Conservation (phyloP, 2,797 vertebrate genomes). For the Malacoctenus gilli region DNA sequence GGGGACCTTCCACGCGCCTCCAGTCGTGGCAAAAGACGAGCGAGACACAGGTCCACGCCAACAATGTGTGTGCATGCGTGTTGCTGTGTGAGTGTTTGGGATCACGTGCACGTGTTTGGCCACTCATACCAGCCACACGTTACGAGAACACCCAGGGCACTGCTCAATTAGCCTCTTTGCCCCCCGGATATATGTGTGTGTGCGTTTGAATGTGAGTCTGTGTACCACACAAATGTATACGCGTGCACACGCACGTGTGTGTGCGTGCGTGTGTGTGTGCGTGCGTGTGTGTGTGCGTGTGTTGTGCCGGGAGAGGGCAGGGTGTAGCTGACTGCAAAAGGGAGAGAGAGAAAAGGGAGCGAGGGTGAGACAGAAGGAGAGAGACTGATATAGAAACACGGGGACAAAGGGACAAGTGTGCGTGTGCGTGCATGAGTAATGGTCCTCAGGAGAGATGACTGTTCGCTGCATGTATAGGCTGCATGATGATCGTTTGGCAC, state of each 20-base stretch:
- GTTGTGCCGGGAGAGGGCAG: constrained; percentile 1
- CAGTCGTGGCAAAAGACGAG: constrained; percentile 7
- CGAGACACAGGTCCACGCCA: constrained; percentile 12
- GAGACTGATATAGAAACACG: constrained; percentile 27
- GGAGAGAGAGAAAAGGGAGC: constrained; percentile 1
- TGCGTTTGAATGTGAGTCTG: constrained; percentile 4
- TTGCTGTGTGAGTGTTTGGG: constrained; percentile 6
- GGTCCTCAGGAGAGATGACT: constrained; percentile 1
- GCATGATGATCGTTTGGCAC: constrained; percentile 7
- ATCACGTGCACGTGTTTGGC: constrained; percentile 33
- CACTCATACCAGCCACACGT: constrained; percentile 43
- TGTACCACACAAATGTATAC: neutral
- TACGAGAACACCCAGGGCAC: constrained; percentile 55
- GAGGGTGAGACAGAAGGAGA: constrained; percentile 5
- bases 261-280: constrained; percentile 3
- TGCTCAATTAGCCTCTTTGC: constrained; percentile 67
- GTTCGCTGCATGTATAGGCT: constrained; percentile 6
- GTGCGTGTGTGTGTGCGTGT: constrained; percentile 6
- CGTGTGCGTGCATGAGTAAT: constrained; percentile 2
- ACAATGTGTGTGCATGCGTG: constrained; percentile 8
- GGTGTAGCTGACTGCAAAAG: constrained; percentile 24
- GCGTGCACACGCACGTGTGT: constrained; percentile 9
- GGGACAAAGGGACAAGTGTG: constrained; percentile 27
- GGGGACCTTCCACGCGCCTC: neutral
- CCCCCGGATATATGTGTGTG: constrained; percentile 26